Evolutionary conservation across 2,113 vertebrate species (phyloP).

Genomic region (Meriones unguiculatus): DNA sequence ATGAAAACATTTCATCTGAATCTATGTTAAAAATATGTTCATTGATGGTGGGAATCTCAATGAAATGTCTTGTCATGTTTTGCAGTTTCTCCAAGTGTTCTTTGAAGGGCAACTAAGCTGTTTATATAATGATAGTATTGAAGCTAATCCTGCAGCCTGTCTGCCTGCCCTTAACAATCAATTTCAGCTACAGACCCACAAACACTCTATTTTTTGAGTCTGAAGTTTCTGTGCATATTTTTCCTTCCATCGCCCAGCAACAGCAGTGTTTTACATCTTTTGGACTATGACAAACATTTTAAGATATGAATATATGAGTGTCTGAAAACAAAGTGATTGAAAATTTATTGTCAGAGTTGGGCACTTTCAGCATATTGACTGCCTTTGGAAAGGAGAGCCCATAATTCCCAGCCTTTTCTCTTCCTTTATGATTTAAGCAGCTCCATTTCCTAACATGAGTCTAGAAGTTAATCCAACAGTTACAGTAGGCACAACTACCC

Average conservation of each 20-base stretch:
- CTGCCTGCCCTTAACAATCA: slow-evolving; percentile 63
- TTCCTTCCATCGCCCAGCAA: slow-evolving; percentile 75
- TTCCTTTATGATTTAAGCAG: slow-evolving; percentile 19
- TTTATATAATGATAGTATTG: slow-evolving; percentile 23
- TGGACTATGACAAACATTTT: slow-evolving; percentile 79
- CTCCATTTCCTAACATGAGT: slow-evolving; percentile 45
- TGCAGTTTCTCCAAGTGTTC: slow-evolving; percentile 46
- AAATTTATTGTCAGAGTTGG: slow-evolving; percentile 84
- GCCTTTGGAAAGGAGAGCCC: slow-evolving; percentile 38
- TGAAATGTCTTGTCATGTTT: slow-evolving; percentile 66
- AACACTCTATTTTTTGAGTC: slow-evolving; percentile 68
- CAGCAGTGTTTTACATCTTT: slow-evolving; percentile 85
- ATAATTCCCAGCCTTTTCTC: slow-evolving; percentile 11
- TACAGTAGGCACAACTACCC: slow-evolving; percentile 37
- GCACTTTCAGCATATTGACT: slow-evolving; percentile 54
- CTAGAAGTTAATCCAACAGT: slow-evolving; percentile 26
- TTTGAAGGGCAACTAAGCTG: slow-evolving; percentile 57
- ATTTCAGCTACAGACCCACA: slow-evolving; percentile 53
- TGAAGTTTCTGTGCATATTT: slow-evolving; percentile 68
- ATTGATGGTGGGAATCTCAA: slow-evolving; percentile 68
- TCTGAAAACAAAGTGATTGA: slow-evolving; percentile 85
- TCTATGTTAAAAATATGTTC: slow-evolving; percentile 60
- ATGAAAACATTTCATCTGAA: slow-evolving; percentile 76
- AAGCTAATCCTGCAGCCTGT: background rate
- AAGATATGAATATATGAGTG: slow-evolving; percentile 84